A percentile compares a stretch with the other conserved stretches of the same genome.
phyloP scores from a whole-genome alignment of 2,888 invertebrate species.

The Drosophila infuscata region DNA sequence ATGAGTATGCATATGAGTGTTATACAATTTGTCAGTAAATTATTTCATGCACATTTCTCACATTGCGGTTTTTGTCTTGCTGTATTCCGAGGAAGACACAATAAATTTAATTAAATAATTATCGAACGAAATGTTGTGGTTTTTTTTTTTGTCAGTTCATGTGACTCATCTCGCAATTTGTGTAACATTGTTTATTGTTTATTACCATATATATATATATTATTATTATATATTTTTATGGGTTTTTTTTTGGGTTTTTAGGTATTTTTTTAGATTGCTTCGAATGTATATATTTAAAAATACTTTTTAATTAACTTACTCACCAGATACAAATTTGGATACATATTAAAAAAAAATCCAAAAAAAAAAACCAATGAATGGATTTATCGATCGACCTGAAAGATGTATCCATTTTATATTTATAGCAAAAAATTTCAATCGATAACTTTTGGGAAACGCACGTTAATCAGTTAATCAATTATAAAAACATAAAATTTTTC shows the following conservation, averaged over 20 bases:
- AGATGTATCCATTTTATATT: neutral
- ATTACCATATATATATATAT: neutral
- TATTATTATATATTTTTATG: constrained; percentile 5
- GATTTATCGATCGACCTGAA: neutral
- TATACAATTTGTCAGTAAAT: constrained; percentile 38
- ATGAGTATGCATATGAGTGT: constrained; percentile 21
- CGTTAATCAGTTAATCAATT: neutral
- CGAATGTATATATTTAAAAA: neutral
- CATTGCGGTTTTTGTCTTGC: constrained; percentile 22
- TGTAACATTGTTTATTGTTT: constrained; percentile 34
- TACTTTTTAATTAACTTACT: neutral
- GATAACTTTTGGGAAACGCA: neutral
- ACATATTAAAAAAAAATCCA: neutral
- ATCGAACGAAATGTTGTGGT: constrained; percentile 45
- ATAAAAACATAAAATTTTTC: neutral
- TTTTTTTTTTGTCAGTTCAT: constrained; percentile 11
- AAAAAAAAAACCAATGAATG: neutral
- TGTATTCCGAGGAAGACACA: constrained; percentile 36
- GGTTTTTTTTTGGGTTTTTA: constrained; percentile 14
- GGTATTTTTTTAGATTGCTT: constrained; percentile 9
- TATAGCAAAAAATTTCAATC: neutral
- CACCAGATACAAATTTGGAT: neutral
- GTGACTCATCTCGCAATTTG: constrained; percentile 46
- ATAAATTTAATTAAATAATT: constrained; percentile 28
- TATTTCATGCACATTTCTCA: constrained; percentile 35